Conservation (phyloP, 2,113 vertebrate species). For the Nerophis lumbriciformis region DNA sequence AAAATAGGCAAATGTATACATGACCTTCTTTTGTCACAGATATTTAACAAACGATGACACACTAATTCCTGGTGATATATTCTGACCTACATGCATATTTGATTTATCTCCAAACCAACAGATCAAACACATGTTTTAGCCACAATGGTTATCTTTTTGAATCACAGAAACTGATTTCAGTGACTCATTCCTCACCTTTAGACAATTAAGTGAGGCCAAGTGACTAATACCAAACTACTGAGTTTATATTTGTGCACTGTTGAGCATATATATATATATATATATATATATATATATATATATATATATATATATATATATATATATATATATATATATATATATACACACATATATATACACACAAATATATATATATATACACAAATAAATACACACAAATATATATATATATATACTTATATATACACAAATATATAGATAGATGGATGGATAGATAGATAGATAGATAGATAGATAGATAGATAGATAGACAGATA, state of each 20-base stretch:
- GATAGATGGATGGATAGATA: too few species aligned
- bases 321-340: too few species aligned
- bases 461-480: too few species aligned
- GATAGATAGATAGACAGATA: too few species aligned
- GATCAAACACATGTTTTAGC: neutral
- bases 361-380: too few species aligned
- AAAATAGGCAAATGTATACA: slow-evolving; percentile 43
- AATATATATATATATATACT: too few species aligned
- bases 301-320: too few species aligned
- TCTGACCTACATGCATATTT: slow-evolving; percentile 51
- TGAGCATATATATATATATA: too few species aligned
- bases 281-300: too few species aligned
- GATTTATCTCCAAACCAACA: neutral
- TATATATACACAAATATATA: too few species aligned
- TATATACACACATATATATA: too few species aligned
- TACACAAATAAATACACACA: too few species aligned
- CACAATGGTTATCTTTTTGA: neutral
- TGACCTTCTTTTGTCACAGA: slow-evolving; percentile 56
- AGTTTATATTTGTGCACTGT: neutral
- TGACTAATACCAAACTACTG: neutral
- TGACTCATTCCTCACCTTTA: slow-evolving; percentile 6
- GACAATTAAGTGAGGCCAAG: slow-evolving; percentile 5
- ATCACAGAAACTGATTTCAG: slow-evolving; percentile 9
- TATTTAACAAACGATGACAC: slow-evolving; percentile 60
- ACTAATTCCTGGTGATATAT: slow-evolving; percentile 57